Evolutionary conservation across 2,888 invertebrate species (phyloP), one percentile per base, ranked within the genome.

Genomic region (Lochmaea crataegi): DNA sequence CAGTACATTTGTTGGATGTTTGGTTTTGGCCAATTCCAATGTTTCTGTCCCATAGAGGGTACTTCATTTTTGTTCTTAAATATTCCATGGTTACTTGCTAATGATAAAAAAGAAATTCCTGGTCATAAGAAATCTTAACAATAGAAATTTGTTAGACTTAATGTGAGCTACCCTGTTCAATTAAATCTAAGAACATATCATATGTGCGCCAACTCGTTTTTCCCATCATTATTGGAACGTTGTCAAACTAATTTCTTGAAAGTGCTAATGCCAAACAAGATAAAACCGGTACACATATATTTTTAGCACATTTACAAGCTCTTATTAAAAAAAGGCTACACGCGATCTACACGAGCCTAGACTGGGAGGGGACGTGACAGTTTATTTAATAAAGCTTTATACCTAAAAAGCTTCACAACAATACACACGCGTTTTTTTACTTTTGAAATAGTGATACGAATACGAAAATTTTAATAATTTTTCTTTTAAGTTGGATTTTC

Each of bases 161-260:
- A n/a, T 22, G 53, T 53, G 14, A 42, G 26, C 71, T 69, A 73
- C 69, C 69, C 73, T 73, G 73, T 73, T 53, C 60, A 69, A 69
- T 72, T 65, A 65, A 68, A 60, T 58, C 42, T 60, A 58, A 68
- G 65, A 64, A 64, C 57, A 26, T 68, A 45, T 58, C n/a, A 64
- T 57, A 45, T 73, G 69, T 69, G 73, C 73, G 69, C 60, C 69
- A 73, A 66, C 69, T 58, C 72, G 65, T 18, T 71, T 66, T 72
- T 72, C 61, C 58, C 69, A 66, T 69, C 68, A 71, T 71, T 75
- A 75, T 73, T 76, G 76, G 76, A 76, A 76, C 76, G 66, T 76
- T 76, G 76, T 74, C 76, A 76, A 76, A 76, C 64, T 61, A 74
- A 76, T 76, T 70, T 74, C 76, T 63, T 72, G 68, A 76, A 75